phyloP scores from a whole-genome alignment of 2,888 invertebrate genomes.

The Cosmorhoe ocellata region DNA sequence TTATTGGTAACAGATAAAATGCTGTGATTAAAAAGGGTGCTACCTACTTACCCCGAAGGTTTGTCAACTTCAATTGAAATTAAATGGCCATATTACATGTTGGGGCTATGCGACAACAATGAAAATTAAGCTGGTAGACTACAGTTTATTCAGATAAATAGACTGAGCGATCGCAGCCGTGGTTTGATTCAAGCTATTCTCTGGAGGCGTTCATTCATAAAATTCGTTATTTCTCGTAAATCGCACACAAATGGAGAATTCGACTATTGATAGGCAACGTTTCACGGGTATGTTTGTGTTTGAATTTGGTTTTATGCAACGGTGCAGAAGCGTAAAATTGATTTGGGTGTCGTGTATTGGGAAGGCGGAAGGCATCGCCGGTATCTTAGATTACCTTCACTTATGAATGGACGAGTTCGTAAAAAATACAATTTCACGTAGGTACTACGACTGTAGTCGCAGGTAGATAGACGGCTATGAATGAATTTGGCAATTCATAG shows the following conservation, averaged over 20 bases:
- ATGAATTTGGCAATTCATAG: slow-evolving; percentile 48
- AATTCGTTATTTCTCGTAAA: slow-evolving; percentile 63
- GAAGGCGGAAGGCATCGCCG: slow-evolving; percentile 62
- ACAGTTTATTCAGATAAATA: slow-evolving; percentile 65
- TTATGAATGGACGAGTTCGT: slow-evolving; percentile 61
- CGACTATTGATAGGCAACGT: slow-evolving; percentile 42
- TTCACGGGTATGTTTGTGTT: slow-evolving; percentile 58
- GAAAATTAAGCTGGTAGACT: slow-evolving; percentile 48
- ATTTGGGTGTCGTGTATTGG: slow-evolving; percentile 54
- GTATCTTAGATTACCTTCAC: slow-evolving; percentile 54
- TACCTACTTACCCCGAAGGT: slow-evolving; percentile 35
- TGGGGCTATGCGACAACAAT: slow-evolving; percentile 51
- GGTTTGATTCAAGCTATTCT: slow-evolving; percentile 54
- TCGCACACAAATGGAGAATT: slow-evolving; percentile 50
- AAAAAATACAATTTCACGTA: slow-evolving; percentile 66
- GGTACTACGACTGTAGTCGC: slow-evolving; percentile 54
- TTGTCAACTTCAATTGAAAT: slow-evolving; percentile 48
- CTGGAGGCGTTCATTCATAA: slow-evolving; percentile 71
- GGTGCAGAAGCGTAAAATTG: slow-evolving; percentile 74
- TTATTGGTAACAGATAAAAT: slow-evolving; percentile 59
- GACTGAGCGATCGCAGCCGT: slow-evolving; percentile 47
- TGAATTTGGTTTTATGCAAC: slow-evolving; percentile 75
- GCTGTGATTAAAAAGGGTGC: slow-evolving; percentile 52
- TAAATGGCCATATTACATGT: slow-evolving; percentile 60
- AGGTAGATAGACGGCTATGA: slow-evolving; percentile 63